Conservation (phyloP, 2,888 invertebrate genomes). For the Leptopilina syphax region DNA sequence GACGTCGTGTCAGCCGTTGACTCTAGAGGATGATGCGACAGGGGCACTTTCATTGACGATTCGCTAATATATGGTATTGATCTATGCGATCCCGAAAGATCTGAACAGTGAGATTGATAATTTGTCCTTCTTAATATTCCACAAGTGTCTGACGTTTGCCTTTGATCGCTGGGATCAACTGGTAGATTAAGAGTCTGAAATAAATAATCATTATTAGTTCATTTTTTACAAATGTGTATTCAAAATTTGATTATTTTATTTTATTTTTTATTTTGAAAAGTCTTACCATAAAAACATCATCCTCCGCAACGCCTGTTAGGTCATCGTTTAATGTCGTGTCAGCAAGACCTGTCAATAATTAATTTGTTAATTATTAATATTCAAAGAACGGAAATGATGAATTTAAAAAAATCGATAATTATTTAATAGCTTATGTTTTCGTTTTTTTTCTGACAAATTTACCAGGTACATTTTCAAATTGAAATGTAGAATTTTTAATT, state of each 20-base stretch:
- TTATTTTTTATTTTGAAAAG: not conserved
- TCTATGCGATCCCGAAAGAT: conserved; percentile 68
- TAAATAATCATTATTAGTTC: not conserved
- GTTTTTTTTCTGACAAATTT: too few species aligned
- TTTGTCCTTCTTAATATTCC: conserved; percentile 66
- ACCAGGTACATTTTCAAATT: too few species aligned
- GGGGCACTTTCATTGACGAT: conserved; percentile 59
- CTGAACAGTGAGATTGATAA: conserved; percentile 70
- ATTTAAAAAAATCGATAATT: too few species aligned
- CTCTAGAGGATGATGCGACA: conserved; percentile 67
- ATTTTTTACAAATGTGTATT: not conserved
- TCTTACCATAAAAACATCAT: conserved; percentile 94
- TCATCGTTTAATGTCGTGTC: conserved; percentile 84
- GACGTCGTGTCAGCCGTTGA: conserved; percentile 72
- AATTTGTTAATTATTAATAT: conserved; percentile 3
- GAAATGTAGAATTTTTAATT: too few species aligned
- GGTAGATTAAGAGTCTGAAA: conserved; percentile 91
- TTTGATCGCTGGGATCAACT: conserved; percentile 87
- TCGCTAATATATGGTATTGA: conserved; percentile 70
- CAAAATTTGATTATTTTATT: conserved; percentile 56
- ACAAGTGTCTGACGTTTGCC: conserved; percentile 79
- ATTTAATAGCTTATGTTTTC: too few species aligned
- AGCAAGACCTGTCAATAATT: conserved; percentile 82
- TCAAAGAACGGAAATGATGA: too few species aligned
- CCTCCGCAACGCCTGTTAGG: conserved; percentile 87